phyloP scores from a whole-genome alignment of 1,140 invertebrate species.

The Hypothenemus hampei region DNA sequence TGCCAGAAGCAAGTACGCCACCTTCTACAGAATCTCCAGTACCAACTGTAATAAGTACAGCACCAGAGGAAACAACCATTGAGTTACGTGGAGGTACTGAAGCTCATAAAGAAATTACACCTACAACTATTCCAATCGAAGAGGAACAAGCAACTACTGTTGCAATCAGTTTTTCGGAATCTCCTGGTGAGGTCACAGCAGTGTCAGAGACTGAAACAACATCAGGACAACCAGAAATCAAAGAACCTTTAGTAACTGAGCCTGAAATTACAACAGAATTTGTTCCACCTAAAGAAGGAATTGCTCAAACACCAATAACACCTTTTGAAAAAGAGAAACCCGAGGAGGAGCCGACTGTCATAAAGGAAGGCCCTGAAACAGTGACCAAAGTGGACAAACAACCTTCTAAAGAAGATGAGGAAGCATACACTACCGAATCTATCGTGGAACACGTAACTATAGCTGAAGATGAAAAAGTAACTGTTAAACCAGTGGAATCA shows the following conservation, averaged over 20 bases:
- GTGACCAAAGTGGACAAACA: not conserved
- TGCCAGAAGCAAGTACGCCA: too few species aligned
- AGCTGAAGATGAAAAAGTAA: slow-evolving; percentile 6
- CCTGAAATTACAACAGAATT: not conserved
- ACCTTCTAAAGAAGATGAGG: not conserved
- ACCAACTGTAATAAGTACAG: too few species aligned
- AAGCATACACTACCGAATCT: slow-evolving; percentile 1
- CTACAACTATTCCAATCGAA: too few species aligned
- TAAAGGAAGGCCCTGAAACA: not conserved
- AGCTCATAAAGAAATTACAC: too few species aligned
- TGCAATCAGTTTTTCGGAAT: too few species aligned
- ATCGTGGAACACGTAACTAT: slow-evolving; percentile 23
- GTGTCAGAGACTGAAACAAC: not conserved
- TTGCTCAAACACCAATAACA: slow-evolving; percentile 14
- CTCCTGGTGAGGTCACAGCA: not conserved
- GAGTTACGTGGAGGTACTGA: too few species aligned
- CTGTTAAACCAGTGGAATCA: slow-evolving; percentile 24
- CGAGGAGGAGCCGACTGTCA: not conserved
- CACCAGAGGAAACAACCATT: too few species aligned
- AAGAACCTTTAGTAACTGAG: slow-evolving; percentile 1
- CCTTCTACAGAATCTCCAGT: too few species aligned
- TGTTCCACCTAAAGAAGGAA: slow-evolving; percentile 21
- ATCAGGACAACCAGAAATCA: slow-evolving; percentile 15
- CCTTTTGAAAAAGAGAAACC: not conserved
- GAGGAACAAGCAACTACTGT: too few species aligned